Percentiles rank a stretch among this genome's conserved stretches.
These are phyloP conservation scores for Dynastes hyllus DNA, from an alignment of 2,888 invertebrate species.

Conservation along the genomic window DNA sequence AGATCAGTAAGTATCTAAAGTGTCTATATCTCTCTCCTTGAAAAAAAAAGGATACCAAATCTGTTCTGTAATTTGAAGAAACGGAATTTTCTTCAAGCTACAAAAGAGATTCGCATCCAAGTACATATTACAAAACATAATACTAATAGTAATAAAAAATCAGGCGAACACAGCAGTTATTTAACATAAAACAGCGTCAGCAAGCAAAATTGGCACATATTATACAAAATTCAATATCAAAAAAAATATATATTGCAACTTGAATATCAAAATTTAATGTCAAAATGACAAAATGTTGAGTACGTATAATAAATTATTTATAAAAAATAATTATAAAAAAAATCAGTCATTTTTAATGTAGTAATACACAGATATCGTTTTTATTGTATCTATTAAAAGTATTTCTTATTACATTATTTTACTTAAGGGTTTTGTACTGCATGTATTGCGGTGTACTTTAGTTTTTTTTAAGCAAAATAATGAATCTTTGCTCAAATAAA, in stretches of 20 bases:
- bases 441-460: background rate
- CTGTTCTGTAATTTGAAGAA: background rate
- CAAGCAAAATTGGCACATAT: constrained; percentile 36
- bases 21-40: constrained; percentile 52
- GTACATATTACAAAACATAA: background rate
- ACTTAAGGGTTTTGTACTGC: constrained; percentile 14
- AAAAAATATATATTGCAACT: constrained; percentile 20
- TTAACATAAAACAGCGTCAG: constrained; percentile 17
- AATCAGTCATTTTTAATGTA: constrained; percentile 16
- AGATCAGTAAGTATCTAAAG: constrained; percentile 36
- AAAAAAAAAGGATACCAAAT: background rate
- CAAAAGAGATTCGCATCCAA: background rate
- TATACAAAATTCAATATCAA: background rate
- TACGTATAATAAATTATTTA: background rate
- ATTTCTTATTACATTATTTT: background rate
- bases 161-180: no score
- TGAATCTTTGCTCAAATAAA: background rate
- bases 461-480: constrained; percentile 1
- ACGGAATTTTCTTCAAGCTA: background rate
- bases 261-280: constrained; percentile 15
- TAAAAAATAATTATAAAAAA: background rate
- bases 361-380: background rate
- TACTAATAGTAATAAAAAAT: constrained; percentile 1
- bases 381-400: background rate
- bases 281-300: background rate